Percentiles rank a stretch among this genome's conserved stretches.
Conservation (phyloP, 2,797 vertebrate genomes). For the Xiphophorus birchmanni region DNA sequence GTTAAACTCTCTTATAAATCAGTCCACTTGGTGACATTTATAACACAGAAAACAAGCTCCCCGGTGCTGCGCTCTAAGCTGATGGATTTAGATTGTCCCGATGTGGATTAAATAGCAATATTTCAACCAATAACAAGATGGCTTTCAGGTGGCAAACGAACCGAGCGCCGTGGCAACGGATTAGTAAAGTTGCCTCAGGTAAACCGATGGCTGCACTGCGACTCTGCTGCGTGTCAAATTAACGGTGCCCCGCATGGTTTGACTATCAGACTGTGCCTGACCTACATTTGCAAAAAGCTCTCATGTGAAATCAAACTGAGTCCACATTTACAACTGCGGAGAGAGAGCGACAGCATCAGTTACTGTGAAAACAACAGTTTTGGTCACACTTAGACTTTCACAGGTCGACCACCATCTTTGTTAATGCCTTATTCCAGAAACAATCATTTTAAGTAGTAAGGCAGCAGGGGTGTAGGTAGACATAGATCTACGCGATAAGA, state of each 20-base stretch:
- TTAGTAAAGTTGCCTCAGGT: constrained; percentile 60
- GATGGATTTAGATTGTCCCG: constrained; percentile 54
- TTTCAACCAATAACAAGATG: constrained; percentile 6
- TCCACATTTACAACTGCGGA: background rate
- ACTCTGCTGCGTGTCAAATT: constrained; percentile 51
- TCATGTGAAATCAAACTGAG: constrained; percentile 33
- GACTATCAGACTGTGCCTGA: constrained; percentile 56
- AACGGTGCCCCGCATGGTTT: constrained; percentile 51
- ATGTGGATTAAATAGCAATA: constrained; percentile 7
- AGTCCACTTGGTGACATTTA: constrained; percentile 54
- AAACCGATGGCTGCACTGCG: constrained; percentile 39
- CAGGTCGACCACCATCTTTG: background rate
- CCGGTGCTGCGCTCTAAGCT: constrained; percentile 44
- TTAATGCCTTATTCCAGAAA: background rate
- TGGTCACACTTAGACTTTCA: background rate
- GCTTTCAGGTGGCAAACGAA: background rate
- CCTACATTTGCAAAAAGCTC: constrained; percentile 66
- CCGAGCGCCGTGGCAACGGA: constrained; percentile 7
- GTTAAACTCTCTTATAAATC: constrained; percentile 60
- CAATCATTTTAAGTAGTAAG: background rate
- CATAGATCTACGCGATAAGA: background rate
- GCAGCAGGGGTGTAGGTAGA: background rate
- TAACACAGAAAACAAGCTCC: constrained; percentile 38
- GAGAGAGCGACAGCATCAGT: background rate
- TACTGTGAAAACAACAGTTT: background rate